Conservation (phyloP, 2,113 vertebrate genomes). For the Laticauda laticaudata region DNA sequence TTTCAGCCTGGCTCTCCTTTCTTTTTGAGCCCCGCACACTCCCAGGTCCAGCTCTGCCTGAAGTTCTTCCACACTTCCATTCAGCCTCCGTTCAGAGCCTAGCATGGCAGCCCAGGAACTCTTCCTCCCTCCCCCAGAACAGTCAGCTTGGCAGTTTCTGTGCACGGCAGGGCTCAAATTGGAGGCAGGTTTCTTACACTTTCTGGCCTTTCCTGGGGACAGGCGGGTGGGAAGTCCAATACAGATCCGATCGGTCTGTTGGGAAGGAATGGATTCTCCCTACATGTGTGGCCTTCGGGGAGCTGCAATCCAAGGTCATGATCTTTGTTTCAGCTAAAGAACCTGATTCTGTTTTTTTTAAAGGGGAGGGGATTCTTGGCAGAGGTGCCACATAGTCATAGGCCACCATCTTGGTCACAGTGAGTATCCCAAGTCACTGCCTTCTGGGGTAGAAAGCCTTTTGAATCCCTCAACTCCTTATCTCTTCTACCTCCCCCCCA, state of each 20-base stretch:
- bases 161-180: not conserved
- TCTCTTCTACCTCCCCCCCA: not conserved
- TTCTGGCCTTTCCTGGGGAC: not conserved
- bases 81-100: conserved; percentile 37
- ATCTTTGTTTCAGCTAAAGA: not conserved
- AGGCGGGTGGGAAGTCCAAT: not conserved
- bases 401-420: conserved; percentile 15
- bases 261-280: not conserved
- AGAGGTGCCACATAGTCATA: not conserved
- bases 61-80: conserved; percentile 40
- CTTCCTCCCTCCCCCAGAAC: not conserved
- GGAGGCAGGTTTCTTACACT: not conserved
- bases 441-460: not conserved
- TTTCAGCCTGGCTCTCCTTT: conserved; percentile 65
- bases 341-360: not conserved
- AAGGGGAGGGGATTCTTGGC: not conserved
- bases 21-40: conserved; percentile 52
- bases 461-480: not conserved
- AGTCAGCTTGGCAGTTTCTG: conserved; percentile 32
- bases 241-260: not conserved
- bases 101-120: conserved; percentile 21
- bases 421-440: not conserved
- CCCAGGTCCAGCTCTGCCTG: conserved; percentile 2
- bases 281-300: not conserved
- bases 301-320: not conserved